Evolutionary conservation across 64 coral and sea anemone genomes (phyloP).

Genomic region (Pocillopora damicornis): DNA sequence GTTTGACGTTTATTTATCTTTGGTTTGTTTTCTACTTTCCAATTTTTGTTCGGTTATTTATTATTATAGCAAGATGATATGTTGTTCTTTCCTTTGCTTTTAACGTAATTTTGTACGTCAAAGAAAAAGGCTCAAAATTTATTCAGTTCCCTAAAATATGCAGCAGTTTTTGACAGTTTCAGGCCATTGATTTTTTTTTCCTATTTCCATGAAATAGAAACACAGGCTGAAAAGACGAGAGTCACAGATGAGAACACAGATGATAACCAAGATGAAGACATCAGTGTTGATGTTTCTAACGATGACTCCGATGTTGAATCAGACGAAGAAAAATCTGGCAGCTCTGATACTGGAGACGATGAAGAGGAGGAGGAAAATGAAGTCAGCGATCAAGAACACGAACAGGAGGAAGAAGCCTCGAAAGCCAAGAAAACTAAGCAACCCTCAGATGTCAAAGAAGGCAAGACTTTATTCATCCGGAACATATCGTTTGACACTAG

Average conservation of each 20-base stretch:
- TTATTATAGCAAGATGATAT: no score
- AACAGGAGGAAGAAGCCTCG: not conserved
- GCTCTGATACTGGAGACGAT: not conserved
- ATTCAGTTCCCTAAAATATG: not conserved
- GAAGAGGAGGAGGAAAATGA: slow-evolving; percentile 1
- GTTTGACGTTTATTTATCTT: no score
- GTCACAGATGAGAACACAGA: not conserved
- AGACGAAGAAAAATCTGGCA: not conserved
- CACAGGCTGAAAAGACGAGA: not conserved
- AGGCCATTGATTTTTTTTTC: no score
- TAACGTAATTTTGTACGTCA: no score
- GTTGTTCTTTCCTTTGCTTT: no score
- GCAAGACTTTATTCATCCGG: slow-evolving; percentile 87
- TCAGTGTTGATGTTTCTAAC: not conserved
- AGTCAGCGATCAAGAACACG: slow-evolving; percentile 23
- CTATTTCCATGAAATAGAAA: not conserved
- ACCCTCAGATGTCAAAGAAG: slow-evolving; percentile 85
- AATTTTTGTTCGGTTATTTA: no score
- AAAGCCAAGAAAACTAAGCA: slow-evolving; percentile 15
- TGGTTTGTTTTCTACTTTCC: no score
- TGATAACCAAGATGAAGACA: not conserved
- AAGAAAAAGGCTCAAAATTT: not conserved
- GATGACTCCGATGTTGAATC: not conserved
- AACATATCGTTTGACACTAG: slow-evolving; percentile 78
- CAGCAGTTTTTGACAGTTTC: not conserved